These are phyloP conservation scores for Drosophila merina DNA, from an alignment of 2,888 invertebrate genomes.

Conservation along the genomic window DNA sequence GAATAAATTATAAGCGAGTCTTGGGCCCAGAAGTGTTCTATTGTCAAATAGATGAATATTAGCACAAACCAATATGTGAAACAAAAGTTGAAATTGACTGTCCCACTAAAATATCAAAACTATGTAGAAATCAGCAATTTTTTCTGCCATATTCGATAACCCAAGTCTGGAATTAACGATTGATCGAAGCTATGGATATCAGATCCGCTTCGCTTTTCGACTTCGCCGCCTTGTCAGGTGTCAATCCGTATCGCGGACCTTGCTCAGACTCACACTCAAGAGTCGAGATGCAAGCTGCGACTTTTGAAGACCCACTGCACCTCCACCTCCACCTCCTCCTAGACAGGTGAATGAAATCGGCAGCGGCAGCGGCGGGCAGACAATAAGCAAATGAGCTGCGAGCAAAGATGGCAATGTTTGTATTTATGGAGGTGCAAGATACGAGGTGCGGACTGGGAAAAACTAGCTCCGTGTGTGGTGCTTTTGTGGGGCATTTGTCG, in stretches of 20 bases:
- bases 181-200: slow-evolving; percentile 1
- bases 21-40: background rate
- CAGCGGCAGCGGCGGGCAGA: slow-evolving; percentile 49
- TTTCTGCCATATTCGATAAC: too few relatives aligned
- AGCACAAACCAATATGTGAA: too few relatives aligned
- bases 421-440: slow-evolving; percentile 50
- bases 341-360: slow-evolving; percentile 49
- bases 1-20: slow-evolving; percentile 30
- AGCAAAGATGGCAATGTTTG: slow-evolving; percentile 46
- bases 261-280: slow-evolving; percentile 11
- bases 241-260: slow-evolving; percentile 56
- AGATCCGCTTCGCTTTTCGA: slow-evolving; percentile 36
- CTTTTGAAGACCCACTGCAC: slow-evolving; percentile 42
- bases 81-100: too few relatives aligned
- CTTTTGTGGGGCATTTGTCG: slow-evolving; percentile 16
- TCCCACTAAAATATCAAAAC: too few relatives aligned
- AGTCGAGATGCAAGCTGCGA: slow-evolving; percentile 42
- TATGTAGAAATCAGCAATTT: too few relatives aligned
- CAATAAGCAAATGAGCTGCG: slow-evolving; percentile 69
- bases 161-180: background rate
- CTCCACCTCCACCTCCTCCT: background rate
- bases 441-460: slow-evolving; percentile 13
- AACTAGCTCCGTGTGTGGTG: slow-evolving; percentile 51
- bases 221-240: slow-evolving; percentile 63
- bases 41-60: too few relatives aligned